Evolutionary conservation across 1,140 invertebrate genomes (phyloP).

Genomic region (Leptinotarsa lineolata): DNA sequence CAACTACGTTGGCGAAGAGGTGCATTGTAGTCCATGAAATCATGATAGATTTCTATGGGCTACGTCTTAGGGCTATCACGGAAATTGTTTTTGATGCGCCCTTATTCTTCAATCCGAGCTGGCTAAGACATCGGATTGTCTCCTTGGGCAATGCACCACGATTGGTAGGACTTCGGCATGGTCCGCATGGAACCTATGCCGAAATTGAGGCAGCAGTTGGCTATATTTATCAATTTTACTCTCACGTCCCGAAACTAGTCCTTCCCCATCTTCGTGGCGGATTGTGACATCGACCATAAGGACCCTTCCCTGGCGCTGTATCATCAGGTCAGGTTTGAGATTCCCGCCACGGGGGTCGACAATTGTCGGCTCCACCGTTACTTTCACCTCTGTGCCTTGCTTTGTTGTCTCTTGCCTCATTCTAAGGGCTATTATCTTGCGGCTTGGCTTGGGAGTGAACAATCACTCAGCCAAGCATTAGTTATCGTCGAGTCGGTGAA

Average conservation of each 20-base stretch:
- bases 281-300: slow-evolving; percentile 50
- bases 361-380: too few relatives aligned
- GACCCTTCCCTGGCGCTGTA: slow-evolving; percentile 34
- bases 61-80: slow-evolving; percentile 44
- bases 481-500: slow-evolving; percentile 28
- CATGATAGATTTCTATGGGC: too few relatives aligned
- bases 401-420: slow-evolving; percentile 35
- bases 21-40: too few relatives aligned
- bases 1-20: slow-evolving; percentile 11
- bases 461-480: slow-evolving; percentile 34
- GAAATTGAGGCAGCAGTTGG: slow-evolving; percentile 31
- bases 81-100: slow-evolving; percentile 42
- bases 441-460: slow-evolving; percentile 34
- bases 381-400: slow-evolving; percentile 21
- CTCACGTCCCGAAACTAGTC: slow-evolving; percentile 34
- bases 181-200: slow-evolving; percentile 25
- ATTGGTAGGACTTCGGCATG: too few relatives aligned
- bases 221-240: slow-evolving; percentile 44
- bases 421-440: slow-evolving; percentile 38
- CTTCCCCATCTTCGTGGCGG: slow-evolving; percentile 46
- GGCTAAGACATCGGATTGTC: slow-evolving; percentile 35
- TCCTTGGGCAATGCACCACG: slow-evolving; percentile 47
- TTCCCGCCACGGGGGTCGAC: too few relatives aligned
- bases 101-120: slow-evolving; percentile 37
- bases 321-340: too few relatives aligned